phyloP scores from a whole-genome alignment of 2,113 vertebrate genomes.

The Bettongia penicillata region DNA sequence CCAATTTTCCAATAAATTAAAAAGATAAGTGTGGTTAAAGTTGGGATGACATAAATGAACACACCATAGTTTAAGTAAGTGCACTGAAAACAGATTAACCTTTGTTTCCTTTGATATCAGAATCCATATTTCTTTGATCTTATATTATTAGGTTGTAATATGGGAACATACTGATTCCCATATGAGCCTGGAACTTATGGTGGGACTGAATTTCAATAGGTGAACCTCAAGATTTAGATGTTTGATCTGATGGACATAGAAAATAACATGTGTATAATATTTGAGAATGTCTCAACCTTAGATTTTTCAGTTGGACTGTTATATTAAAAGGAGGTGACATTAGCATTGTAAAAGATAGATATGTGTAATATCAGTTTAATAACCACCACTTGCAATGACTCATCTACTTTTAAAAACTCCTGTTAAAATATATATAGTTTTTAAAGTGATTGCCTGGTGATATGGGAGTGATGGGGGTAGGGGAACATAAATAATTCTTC shows the following conservation, averaged over 20 bases:
- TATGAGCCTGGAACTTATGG: not conserved
- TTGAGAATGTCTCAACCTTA: constrained; percentile 61
- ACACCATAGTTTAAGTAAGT: constrained; percentile 69
- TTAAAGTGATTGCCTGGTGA: not conserved
- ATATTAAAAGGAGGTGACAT: constrained; percentile 60
- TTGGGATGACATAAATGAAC: constrained; percentile 76
- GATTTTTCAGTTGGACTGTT: constrained; percentile 25
- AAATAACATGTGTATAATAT: constrained; percentile 54
- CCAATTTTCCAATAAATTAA: constrained; percentile 53
- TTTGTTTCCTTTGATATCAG: constrained; percentile 70
- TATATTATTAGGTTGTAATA: constrained; percentile 18
- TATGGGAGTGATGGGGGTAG: not conserved
- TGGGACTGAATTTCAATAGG: constrained; percentile 71
- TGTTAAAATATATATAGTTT: constrained; percentile 61
- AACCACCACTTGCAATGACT: constrained; percentile 9
- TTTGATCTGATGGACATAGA: constrained; percentile 69
- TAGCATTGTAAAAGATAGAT: constrained; percentile 39
- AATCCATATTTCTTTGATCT: constrained; percentile 38
- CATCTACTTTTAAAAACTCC: not conserved
- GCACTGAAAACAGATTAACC: constrained; percentile 86
- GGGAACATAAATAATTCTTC: constrained; percentile 28
- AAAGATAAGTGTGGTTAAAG: constrained; percentile 77
- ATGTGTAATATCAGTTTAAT: constrained; percentile 55
- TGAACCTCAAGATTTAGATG: constrained; percentile 65
- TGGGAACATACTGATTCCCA: not conserved